Conservation (phyloP, 2,888 invertebrate genomes). For the Marronus borbonicus region DNA sequence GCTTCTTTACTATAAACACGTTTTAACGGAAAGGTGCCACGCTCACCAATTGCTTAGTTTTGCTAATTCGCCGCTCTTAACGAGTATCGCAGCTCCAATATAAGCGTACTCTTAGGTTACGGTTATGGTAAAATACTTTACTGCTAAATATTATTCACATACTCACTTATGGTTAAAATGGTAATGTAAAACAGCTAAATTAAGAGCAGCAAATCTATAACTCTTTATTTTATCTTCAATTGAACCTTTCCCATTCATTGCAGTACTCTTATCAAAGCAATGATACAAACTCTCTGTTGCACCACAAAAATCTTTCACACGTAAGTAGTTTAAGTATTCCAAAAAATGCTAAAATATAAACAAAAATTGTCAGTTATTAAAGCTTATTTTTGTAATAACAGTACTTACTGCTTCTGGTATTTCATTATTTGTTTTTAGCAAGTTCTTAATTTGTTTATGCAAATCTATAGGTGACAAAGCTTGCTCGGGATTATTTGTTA, state of each 20-base stretch:
- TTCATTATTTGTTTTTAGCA: constrained; percentile 84
- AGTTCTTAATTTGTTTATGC: constrained; percentile 81
- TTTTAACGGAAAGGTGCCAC: too few relatives aligned
- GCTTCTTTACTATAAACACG: too few relatives aligned
- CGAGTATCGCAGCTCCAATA: too few relatives aligned
- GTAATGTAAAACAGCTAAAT: constrained; percentile 90
- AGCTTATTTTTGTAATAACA: constrained; percentile 19
- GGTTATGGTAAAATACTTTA: too few relatives aligned
- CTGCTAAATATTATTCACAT: background rate
- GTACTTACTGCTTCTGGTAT: constrained; percentile 85
- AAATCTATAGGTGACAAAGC: constrained; percentile 84
- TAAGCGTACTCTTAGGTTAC: too few relatives aligned
- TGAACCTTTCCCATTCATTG: constrained; percentile 70
- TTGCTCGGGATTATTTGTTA: constrained; percentile 86
- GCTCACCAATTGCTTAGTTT: too few relatives aligned
- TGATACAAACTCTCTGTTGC: constrained; percentile 86
- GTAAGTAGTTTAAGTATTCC: constrained; percentile 90
- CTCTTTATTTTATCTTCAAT: constrained; percentile 76
- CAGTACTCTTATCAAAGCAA: constrained; percentile 82
- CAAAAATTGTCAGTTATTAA: constrained; percentile 37
- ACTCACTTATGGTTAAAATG: constrained; percentile 86
- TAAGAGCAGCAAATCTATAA: constrained; percentile 91
- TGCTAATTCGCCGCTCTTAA: too few relatives aligned
- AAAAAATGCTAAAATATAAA: constrained; percentile 84
- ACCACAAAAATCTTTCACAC: constrained; percentile 90